phyloP scores from a whole-genome alignment of 2,797 vertebrate genomes.

The Pogonophryne albipinna region DNA sequence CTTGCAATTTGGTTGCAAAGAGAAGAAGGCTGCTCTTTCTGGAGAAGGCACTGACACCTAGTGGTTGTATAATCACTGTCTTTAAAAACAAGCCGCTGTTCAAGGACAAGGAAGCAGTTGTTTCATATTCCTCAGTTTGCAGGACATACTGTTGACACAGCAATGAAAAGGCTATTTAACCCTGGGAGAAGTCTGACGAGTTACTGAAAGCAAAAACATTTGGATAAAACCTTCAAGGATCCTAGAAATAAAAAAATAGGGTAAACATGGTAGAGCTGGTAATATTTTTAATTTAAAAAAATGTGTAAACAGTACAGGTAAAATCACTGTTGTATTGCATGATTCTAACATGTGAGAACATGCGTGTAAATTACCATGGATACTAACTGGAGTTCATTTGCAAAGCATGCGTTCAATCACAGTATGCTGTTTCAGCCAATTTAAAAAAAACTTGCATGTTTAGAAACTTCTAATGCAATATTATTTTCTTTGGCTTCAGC shows the following conservation, averaged over 20 bases:
- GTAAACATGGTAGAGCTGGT: neutral
- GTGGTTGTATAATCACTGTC: slow-evolving; percentile 28
- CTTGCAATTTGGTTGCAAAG: neutral
- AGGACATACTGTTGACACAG: neutral
- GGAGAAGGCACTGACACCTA: slow-evolving; percentile 52
- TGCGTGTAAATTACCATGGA: neutral
- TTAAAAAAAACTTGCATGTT: neutral
- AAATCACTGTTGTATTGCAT: neutral
- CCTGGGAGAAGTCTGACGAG: neutral
- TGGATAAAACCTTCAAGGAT: neutral
- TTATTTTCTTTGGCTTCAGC: slow-evolving; percentile 14
- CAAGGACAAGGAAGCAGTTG: neutral
- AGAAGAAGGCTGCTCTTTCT: neutral
- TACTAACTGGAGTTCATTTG: neutral
- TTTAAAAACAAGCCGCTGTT: neutral
- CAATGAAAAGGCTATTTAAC: neutral
- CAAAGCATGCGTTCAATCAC: neutral
- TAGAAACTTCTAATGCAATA: neutral
- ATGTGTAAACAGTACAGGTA: neutral
- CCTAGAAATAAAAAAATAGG: neutral
- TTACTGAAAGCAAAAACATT: neutral
- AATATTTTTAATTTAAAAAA: neutral
- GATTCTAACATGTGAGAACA: too few species aligned
- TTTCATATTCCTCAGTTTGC: neutral
- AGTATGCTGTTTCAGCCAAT: slow-evolving; percentile 17